Percentiles rank a stretch among this genome's conserved stretches.
Evolutionary conservation across 2,113 vertebrate species (phyloP).

Genomic region (Lontra canadensis): DNA sequence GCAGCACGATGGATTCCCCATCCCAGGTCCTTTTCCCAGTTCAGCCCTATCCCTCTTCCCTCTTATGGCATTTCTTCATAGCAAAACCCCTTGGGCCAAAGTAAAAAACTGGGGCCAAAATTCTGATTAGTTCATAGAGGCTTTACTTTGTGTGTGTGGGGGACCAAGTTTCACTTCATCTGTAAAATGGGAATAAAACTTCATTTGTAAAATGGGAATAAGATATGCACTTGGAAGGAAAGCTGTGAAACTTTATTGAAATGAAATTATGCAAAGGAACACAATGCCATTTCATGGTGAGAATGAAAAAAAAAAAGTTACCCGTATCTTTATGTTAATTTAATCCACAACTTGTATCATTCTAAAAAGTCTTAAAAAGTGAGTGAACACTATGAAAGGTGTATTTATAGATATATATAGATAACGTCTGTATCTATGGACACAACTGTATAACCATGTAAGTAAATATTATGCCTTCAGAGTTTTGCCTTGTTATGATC

Average conservation of each 20-base stretch:
- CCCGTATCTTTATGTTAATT: constrained; percentile 3
- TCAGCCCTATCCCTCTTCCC: neutral
- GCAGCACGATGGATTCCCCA: neutral
- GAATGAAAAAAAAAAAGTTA: neutral
- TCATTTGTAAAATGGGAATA: neutral
- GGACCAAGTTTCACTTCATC: neutral
- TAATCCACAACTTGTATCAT: neutral
- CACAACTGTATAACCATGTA: neutral
- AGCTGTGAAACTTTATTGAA: neutral
- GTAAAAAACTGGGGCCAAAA: neutral
- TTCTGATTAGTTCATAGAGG: neutral
- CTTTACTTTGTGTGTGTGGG: neutral
- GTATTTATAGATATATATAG: neutral
- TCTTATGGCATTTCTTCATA: neutral
- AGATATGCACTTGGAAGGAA: neutral
- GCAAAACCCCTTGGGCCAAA: neutral
- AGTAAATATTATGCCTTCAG: neutral
- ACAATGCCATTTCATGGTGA: neutral
- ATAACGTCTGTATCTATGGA: too few species aligned
- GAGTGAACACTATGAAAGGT: neutral
- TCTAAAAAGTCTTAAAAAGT: neutral
- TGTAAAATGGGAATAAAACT: constrained; percentile 2
- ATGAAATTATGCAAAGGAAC: neutral
- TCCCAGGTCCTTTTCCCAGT: neutral
- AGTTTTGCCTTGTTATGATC: neutral